Evolutionary conservation across 1,140 invertebrate genomes (phyloP), one percentile per base, ranked within the genome.

Genomic region (Pogonognathellus flavescens): DNA sequence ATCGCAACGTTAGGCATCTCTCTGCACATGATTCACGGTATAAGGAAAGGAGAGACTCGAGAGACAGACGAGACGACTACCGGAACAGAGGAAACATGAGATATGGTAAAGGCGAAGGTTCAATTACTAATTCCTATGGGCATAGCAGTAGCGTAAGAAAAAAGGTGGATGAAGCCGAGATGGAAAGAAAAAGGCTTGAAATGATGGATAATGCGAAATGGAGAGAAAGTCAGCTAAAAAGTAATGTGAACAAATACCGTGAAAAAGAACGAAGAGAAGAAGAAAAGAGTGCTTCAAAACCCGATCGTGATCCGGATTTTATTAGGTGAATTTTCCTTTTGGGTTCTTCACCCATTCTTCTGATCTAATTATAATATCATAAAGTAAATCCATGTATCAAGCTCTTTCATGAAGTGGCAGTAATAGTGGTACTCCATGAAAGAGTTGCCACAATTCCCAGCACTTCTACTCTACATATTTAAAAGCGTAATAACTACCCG

Each of bases 201-300:
- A 98, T 98, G 97, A 94, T 95, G 92, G 90, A 92, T 41, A 95
- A 97, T 92, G 95, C 95, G 1, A 91, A 92, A 84, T 93, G 93
- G 92, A 91, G 95, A 10, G 94, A 96, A 83, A 93, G 93, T 85
- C 93, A 95, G 89, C 90, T 95, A 83, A 91, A 91, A 60, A 91
- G 91, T 88, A 94, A 93, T 88, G 92, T 96, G 0, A 93, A 92
- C 88, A 91, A 91, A 52, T 94, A 95, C 89, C 92, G 91, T 8
- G 93, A 94, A 88, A 92, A 93, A 86, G 93, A 94, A 53, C 92
- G 92, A 41, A 92, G 91, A 81, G 94, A 95, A 89, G 91, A 92
- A 49, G 91, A 91, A 80, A 90, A 91, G 55, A 89, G 31, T 49
- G n/a, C 41, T n/a, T 11, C 91, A 87, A 90, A 90, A 83, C 89